phyloP scores from a whole-genome alignment of 2,888 invertebrate species.

The Napeogenes inachia region DNA sequence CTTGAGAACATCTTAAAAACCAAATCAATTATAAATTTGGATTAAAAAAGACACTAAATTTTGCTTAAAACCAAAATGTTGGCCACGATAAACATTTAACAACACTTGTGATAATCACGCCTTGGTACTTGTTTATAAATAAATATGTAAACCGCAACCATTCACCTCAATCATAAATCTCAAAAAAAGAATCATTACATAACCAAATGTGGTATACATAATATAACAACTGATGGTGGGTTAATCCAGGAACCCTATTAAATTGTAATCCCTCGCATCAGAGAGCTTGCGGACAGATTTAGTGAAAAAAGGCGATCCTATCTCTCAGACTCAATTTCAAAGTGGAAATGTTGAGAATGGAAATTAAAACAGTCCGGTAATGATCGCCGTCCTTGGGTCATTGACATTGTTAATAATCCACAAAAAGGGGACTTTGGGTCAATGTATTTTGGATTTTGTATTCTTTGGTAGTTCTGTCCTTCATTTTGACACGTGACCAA shows the following conservation, averaged over 20 bases:
- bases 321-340: slow-evolving; percentile 33
- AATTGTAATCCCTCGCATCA: slow-evolving; percentile 28
- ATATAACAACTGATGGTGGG: slow-evolving; percentile 17
- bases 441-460: neutral
- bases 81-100: too few relatives aligned
- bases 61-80: too few relatives aligned
- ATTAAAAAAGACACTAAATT: too few relatives aligned
- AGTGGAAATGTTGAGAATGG: slow-evolving; percentile 26
- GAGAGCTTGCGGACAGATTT: slow-evolving; percentile 25
- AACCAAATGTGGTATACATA: neutral
- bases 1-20: too few relatives aligned
- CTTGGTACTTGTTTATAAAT: too few relatives aligned
- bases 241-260: slow-evolving; percentile 39
- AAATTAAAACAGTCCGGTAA: slow-evolving; percentile 28
- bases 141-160: too few relatives aligned
- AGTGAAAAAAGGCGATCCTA: slow-evolving; percentile 33
- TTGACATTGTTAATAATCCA: slow-evolving; percentile 13
- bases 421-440: neutral
- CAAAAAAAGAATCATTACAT: neutral
- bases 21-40: too few relatives aligned
- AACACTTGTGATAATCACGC: too few relatives aligned
- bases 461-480: too few relatives aligned
- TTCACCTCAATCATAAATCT: neutral
- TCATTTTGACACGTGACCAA: neutral
- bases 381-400: slow-evolving; percentile 13